Base-by-base conservation (phyloP, 2,113 vertebrate genomes). In the Protobothrops mucrosquamatus region DNA sequence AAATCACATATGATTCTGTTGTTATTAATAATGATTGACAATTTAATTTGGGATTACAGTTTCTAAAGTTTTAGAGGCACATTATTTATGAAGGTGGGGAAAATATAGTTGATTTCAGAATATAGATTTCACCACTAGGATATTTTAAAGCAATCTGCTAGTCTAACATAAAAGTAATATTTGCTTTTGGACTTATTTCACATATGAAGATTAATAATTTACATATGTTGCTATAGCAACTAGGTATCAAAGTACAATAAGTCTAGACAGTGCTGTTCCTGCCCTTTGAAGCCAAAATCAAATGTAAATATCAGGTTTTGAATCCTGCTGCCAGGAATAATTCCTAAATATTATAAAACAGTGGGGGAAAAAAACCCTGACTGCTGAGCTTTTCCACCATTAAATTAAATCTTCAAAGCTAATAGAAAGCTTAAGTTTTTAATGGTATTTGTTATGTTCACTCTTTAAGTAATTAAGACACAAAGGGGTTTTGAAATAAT, bases 151-250 rank as follows among this genome's bases (percentile, higher is more conserved):
- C 85, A 92, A 91, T 92, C 94, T 95, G 55, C 87, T 91, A 95
- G 95, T 96, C 96, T 96, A 95, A 95, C 89, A 95, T 52, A 95
- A 96, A 95, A 57, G 81, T 96, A 95, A 97, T 96, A 74, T 95
- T 95, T 96, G 91, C 92, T 94, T 90, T 96, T 96, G 93, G 94
- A 96, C 94, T 94, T 96, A 94, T 94, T 97, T 95, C 92, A 93
- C 92, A 94, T 94, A 93, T 61, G 94, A 96, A 95, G 91, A 96
- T 96, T 96, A 96, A 97, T 96, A 96, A 97, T 94, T 95, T 96
- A 94, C 92, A 87, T 92, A 89, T 88, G 96, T 94, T 96, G 92
- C 96, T 95, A 96, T 96, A 94, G 95, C 93, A 97, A 97, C 96
- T 93, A 92, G 93, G 91, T 95, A 97, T 96, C 95, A 96, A 96